Base-by-base conservation (phyloP, 2,797 vertebrate species). In the Diceros bicornis region DNA sequence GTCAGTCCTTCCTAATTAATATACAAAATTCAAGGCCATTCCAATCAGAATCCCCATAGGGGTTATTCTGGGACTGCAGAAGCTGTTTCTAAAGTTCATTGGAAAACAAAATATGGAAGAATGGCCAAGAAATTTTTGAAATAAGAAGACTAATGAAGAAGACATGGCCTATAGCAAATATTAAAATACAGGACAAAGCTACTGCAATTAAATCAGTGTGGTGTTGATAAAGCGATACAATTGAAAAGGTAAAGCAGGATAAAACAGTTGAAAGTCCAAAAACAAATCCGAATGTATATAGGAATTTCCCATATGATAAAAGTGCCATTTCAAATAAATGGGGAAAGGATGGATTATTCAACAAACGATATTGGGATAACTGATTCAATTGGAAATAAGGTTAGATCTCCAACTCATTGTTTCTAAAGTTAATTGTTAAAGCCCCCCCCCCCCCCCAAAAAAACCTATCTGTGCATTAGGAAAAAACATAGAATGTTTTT, bases 401-500 rank as follows among this genome's bases (percentile, higher is more conserved):
- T 68, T 47, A 81, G 25, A 61, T 55, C 50, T 50, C 47, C 57
- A 68, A 91, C 62, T 82, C 32, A 69, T 18, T 44, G 37, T 47
- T 81, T 91, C 68, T 29, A 68, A 91, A 86, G 25, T 78, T 68
- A 44, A 77, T 78, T 87, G 57, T 61, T 86, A 55, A 66, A 81
- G 25, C 1, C 57, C 16, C 13, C 50, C 13, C n/a, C 50, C 50
- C 50, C 50, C 2, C 50, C 50, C 41, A 74, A 75, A 44, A 61
- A 92, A 52, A 47, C 5, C 23, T 93, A 72, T 62, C 27, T 47
- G 89, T 66, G 21, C 71, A 79, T 34, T 79, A 77, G 81, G 52
- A 32, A 61, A 89, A 91, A 87, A 12, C 0, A 74, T 32, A 29
- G 17, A 57, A 6, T 47, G 7, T 74, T 78, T 61, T 89, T 79